These are phyloP conservation scores for Ophion costatus DNA, from an alignment of 2,888 invertebrate species.

Conservation along the genomic window DNA sequence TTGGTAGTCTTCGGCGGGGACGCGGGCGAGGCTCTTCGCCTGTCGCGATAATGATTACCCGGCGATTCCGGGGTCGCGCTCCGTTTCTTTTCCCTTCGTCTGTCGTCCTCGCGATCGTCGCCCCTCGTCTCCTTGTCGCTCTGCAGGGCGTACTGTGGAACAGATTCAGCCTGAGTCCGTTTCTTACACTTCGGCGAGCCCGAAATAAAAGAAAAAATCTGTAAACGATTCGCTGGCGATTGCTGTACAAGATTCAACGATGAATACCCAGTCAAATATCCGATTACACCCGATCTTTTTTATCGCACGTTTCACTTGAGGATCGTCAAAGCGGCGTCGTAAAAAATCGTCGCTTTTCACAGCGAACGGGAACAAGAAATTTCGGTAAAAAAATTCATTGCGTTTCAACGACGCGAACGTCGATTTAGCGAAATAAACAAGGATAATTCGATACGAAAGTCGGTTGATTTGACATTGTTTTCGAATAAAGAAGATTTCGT, in stretches of 20 bases:
- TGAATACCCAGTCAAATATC: no score
- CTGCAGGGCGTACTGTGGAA: slow-evolving; percentile 69
- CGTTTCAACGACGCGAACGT: no score
- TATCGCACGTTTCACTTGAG: no score
- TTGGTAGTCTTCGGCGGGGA: slow-evolving; percentile 76
- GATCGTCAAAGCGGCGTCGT: no score
- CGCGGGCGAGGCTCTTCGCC: slow-evolving; percentile 78
- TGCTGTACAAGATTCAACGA: no score
- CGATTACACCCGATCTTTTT: no score
- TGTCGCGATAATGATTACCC: slow-evolving; percentile 77
- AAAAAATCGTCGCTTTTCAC: no score
- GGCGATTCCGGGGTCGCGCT: slow-evolving; percentile 81
- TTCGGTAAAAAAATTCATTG: no score
- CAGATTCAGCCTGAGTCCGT: background rate
- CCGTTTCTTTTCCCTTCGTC: slow-evolving; percentile 80
- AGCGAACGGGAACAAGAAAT: no score
- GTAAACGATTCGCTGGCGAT: no score
- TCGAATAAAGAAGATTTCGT: slow-evolving; percentile 47
- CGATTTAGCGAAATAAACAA: no score
- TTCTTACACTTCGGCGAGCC: background rate
- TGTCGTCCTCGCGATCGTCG: slow-evolving; percentile 80
- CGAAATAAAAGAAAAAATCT: background rate
- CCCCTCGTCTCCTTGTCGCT: slow-evolving; percentile 77
- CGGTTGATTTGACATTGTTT: no score
- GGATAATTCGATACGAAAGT: background rate